A percentile compares a stretch with the other conserved stretches of the same genome.
phyloP scores from a whole-genome alignment of 2,797 vertebrate species.

The Danio kyathit region DNA sequence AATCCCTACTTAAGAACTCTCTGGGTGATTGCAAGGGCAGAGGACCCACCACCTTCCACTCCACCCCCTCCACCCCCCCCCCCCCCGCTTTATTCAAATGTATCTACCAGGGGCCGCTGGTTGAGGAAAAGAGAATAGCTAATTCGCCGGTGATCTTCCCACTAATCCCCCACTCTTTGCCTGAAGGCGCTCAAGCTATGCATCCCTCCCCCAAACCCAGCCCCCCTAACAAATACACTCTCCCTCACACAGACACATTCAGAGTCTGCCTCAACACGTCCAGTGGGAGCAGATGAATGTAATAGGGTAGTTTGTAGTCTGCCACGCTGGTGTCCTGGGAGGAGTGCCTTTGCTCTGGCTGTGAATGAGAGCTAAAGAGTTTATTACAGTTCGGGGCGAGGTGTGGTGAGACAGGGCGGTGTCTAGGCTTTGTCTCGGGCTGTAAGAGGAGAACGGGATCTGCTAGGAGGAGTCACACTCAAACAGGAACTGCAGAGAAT shows the following conservation, averaged over 20 bases:
- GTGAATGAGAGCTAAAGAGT: conserved; percentile 71
- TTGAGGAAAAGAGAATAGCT: conserved; percentile 70
- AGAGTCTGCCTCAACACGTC: conserved; percentile 79
- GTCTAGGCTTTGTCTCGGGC: conserved; percentile 79
- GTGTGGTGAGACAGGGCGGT: conserved; percentile 81
- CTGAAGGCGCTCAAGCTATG: conserved; percentile 78
- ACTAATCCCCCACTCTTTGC: conserved; percentile 77
- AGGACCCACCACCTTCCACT: conserved; percentile 59
- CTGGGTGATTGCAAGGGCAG: conserved; percentile 40
- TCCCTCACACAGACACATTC: conserved; percentile 54
- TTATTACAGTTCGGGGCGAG: conserved; percentile 79
- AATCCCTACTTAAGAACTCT: conserved; percentile 47
- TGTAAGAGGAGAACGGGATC: conserved; percentile 59
- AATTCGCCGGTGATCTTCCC: conserved; percentile 85
- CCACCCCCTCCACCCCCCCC: no score
- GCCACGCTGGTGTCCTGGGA: conserved; percentile 68
- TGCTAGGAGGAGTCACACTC: conserved; percentile 54
- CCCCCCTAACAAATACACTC: conserved; percentile 56
- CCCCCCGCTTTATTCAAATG: conserved; percentile 69
- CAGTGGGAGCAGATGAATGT: conserved; percentile 78
- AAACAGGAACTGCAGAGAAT: conserved; percentile 43
- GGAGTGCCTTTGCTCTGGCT: conserved; percentile 66
- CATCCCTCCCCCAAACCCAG: conserved; percentile 74
- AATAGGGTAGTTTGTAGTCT: conserved; percentile 70
- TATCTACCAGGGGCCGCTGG: conserved; percentile 73